Evolutionary conservation across 2,888 invertebrate species (phyloP).

Genomic region (Latrodectus hesperus): DNA sequence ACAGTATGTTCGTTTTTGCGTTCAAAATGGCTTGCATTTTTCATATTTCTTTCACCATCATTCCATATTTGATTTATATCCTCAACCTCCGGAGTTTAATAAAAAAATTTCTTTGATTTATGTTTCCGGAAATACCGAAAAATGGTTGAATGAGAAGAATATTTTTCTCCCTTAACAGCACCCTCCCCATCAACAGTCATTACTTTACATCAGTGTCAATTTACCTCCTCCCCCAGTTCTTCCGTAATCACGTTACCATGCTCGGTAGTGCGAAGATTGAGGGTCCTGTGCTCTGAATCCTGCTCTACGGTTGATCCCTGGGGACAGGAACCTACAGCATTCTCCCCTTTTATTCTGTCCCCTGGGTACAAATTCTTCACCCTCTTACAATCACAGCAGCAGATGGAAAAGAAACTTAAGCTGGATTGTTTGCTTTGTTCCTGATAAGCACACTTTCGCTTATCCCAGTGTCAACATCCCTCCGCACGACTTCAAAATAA

Average conservation of each 20-base stretch:
- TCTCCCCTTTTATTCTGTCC: constrained; percentile 22
- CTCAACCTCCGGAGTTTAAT: background rate
- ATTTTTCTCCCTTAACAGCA: constrained; percentile 20
- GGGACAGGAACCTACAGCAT: constrained; percentile 1
- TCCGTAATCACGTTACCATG: constrained; percentile 54
- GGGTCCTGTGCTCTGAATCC: constrained; percentile 4
- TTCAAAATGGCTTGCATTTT: no score
- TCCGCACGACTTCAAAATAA: background rate
- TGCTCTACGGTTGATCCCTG: constrained; percentile 7
- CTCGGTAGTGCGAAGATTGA: constrained; percentile 38
- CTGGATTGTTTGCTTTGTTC: constrained; percentile 4
- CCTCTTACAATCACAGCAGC: background rate
- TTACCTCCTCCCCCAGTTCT: constrained; percentile 20
- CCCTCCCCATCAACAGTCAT: constrained; percentile 52
- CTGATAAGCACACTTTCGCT: constrained; percentile 6
- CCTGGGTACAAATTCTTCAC: constrained; percentile 10
- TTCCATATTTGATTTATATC: no score
- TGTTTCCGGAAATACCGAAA: constrained; percentile 19
- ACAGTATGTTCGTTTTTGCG: no score
- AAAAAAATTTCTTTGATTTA: constrained; percentile 35
- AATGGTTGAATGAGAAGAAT: constrained; percentile 28
- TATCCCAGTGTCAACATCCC: background rate
- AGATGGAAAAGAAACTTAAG: constrained; percentile 17
- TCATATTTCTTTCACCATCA: no score
- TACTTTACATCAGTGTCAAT: constrained; percentile 64